Base-by-base conservation (phyloP, 2,113 vertebrate species). In the Steatornis caripensis region DNA sequence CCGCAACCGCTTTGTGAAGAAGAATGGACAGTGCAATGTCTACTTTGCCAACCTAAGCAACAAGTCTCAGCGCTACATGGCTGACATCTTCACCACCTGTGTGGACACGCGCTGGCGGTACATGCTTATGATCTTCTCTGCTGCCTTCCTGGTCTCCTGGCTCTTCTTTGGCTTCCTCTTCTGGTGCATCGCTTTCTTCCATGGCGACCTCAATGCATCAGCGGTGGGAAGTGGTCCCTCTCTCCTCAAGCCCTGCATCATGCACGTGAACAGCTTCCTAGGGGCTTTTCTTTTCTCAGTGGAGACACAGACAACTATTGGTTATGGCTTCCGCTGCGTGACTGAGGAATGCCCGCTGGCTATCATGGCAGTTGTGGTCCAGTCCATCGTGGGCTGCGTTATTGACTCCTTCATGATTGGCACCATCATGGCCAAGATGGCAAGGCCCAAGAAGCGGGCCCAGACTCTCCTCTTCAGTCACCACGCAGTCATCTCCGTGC, bases 401-500 rank as follows among this genome's bases (percentile, higher is more conserved):
- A 99, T 99, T 34, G 99, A 99, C 98, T 99, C 99, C 60, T 99
- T 99, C 97, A 99, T 99, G 99, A 99, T 99, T n/a, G 99, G 99
- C 78, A 99, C 99, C 89, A 99, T 99, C 93, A 99, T 99, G 99
- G 99, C 99, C 93, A 99, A 99, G 97, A 99, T 99, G 99, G 99
- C 99, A 0, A 98, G 99, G 66, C 99, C 99, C 55, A 99, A 99
- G 98, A 99, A 99, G 96, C 97, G 99, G 90, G 99, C 99, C 24
- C 99, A 99, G 97, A 99, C 99, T 4, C 97, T 99, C 39, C 94
- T 99, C 45, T 99, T 99, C 97, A 99, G 99, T 88, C 98, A 99
- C 89, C 99, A 99, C 1, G 99, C 99, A 0, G 99, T 99, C 69
- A 99, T 99, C 61, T 98, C 99, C 0, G 95, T 99, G 95, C 97